phyloP scores from a whole-genome alignment of 2,888 invertebrate species.

The Parnassius glacialis region DNA sequence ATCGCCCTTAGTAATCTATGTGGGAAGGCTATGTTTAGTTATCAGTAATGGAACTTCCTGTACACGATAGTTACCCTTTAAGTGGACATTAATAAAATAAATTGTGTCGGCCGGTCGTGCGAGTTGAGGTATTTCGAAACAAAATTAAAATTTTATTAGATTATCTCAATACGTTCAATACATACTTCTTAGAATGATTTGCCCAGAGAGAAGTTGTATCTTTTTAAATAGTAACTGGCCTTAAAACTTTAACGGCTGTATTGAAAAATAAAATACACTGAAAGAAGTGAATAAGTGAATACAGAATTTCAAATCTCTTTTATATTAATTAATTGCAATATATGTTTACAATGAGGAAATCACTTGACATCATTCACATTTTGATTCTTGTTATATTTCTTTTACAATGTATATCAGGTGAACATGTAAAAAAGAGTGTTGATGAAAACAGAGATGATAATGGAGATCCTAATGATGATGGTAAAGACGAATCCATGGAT shows the following conservation, averaged over 20 bases:
- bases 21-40: too few relatives aligned
- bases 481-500: slow-evolving; percentile 59
- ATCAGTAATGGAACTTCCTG: too few relatives aligned
- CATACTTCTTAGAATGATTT: neutral
- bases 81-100: too few relatives aligned
- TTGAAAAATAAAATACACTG: slow-evolving; percentile 32
- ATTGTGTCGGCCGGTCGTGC: too few relatives aligned
- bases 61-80: too few relatives aligned
- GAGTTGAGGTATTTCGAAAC: too few relatives aligned
- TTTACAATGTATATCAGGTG: slow-evolving; percentile 43
- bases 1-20: too few relatives aligned
- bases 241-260: slow-evolving; percentile 9
- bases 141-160: too few relatives aligned
- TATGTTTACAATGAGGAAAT: slow-evolving; percentile 42
- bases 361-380: slow-evolving; percentile 42
- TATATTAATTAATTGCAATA: slow-evolving; percentile 30
- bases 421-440: slow-evolving; percentile 63
- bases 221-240: slow-evolving; percentile 17
- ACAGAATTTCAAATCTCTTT: slow-evolving; percentile 46
- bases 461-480: slow-evolving; percentile 56
- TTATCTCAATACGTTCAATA: too few relatives aligned
- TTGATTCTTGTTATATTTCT: slow-evolving; percentile 45
- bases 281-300: slow-evolving; percentile 51
- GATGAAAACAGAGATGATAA: slow-evolving; percentile 61
- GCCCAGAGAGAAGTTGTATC: slow-evolving; percentile 6